Conservation (phyloP, 2,797 vertebrate species). For the Tamandua tetradactyla region DNA sequence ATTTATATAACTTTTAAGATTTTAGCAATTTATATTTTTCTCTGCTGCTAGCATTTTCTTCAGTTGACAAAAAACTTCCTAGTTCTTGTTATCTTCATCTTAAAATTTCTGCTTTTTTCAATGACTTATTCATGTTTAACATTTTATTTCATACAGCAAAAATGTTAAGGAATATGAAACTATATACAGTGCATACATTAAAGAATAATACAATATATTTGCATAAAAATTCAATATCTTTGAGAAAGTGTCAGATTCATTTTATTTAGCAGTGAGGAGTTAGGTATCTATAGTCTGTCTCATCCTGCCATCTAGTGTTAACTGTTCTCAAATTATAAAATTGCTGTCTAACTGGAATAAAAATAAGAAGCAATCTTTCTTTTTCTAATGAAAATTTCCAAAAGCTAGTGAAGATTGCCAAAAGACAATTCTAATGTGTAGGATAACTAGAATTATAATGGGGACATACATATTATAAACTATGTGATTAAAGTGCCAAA, state of each 20-base stretch:
- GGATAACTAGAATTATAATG: neutral
- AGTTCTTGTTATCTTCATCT: no score
- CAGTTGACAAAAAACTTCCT: no score
- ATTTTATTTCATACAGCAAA: neutral
- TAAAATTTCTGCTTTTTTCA: conserved; percentile 28
- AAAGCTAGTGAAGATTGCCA: neutral
- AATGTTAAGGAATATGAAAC: neutral
- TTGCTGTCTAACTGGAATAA: neutral
- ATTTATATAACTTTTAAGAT: neutral
- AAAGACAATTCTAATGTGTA: neutral
- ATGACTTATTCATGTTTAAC: neutral
- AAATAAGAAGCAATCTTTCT: neutral
- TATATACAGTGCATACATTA: neutral
- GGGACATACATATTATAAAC: neutral
- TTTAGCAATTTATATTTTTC: conserved; percentile 8
- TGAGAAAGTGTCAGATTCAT: neutral
- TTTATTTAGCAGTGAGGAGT: neutral
- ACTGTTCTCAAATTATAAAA: conserved; percentile 8
- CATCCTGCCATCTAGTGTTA: conserved; percentile 77
- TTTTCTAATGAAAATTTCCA: neutral
- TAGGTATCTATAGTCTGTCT: conserved; percentile 53
- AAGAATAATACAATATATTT: neutral
- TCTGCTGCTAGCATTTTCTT: no score
- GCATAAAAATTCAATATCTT: neutral
- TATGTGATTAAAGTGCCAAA: neutral